A percentile compares a stretch with the other conserved stretches of the same genome.
Evolutionary conservation across 2,888 invertebrate species (phyloP).

Genomic region (Macrosoma leucophasiata): DNA sequence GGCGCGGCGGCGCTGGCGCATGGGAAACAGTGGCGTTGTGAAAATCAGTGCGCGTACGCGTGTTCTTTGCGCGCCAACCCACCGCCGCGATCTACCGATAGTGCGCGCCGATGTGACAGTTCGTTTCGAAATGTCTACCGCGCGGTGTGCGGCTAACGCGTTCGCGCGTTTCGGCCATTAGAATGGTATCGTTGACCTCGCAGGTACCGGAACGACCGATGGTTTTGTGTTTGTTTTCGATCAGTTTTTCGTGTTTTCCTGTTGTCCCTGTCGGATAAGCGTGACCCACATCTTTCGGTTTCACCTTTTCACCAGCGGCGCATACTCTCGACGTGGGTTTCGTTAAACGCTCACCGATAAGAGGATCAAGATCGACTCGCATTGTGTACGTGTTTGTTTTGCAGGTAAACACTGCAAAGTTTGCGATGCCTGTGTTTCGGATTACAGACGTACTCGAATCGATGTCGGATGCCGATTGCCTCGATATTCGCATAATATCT

Average conservation of each 20-base stretch:
- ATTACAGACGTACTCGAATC: constrained; percentile 39
- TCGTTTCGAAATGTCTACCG: constrained; percentile 54
- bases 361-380: constrained; percentile 27
- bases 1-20: constrained; percentile 36
- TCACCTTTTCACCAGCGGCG: constrained; percentile 40
- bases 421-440: constrained; percentile 32
- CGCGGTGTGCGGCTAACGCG: constrained; percentile 39
- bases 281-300: constrained; percentile 47
- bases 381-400: constrained; percentile 36
- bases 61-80: constrained; percentile 44
- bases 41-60: constrained; percentile 60
- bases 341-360: constrained; percentile 34
- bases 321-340: constrained; percentile 27
- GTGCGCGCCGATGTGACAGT: constrained; percentile 38
- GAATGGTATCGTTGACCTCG: constrained; percentile 60
- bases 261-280: constrained; percentile 14
- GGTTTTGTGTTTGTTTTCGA: constrained; percentile 63
- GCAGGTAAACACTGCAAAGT: constrained; percentile 23
- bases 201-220: constrained; percentile 31
- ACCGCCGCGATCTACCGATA: constrained; percentile 19
- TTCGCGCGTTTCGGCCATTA: constrained; percentile 33
- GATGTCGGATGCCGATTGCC: constrained; percentile 31
- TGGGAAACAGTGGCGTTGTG: constrained; percentile 59
- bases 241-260: constrained; percentile 31
- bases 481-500: constrained; percentile 25